Conservation (phyloP, 2,888 invertebrate genomes). For the Suillia variegata region DNA sequence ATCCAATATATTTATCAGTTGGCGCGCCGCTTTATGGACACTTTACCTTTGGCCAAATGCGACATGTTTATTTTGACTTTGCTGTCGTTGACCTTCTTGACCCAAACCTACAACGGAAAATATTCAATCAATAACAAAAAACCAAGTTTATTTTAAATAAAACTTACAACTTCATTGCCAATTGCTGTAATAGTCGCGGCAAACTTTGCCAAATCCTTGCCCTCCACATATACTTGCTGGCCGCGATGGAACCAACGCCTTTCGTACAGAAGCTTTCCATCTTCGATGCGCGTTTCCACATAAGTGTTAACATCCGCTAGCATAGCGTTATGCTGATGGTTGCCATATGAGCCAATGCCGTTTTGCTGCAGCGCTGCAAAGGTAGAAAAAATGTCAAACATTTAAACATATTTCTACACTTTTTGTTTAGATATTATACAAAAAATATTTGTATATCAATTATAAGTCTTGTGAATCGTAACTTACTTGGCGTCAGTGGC, state of each 20-base stretch:
- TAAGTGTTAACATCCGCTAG: slow-evolving; percentile 62
- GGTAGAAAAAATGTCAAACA: slow-evolving; percentile 31
- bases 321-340: slow-evolving; percentile 35
- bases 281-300: slow-evolving; percentile 88
- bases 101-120: slow-evolving; percentile 75
- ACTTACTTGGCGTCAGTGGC: slow-evolving; percentile 62
- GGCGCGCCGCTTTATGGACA: slow-evolving; percentile 84
- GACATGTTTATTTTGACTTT: slow-evolving; percentile 84
- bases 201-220: slow-evolving; percentile 82
- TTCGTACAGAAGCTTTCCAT: slow-evolving; percentile 92
- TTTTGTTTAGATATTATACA: slow-evolving; percentile 18
- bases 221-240: slow-evolving; percentile 90
- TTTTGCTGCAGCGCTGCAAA: slow-evolving; percentile 61
- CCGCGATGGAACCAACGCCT: slow-evolving; percentile 95
- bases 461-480: too few relatives aligned
- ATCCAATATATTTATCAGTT: slow-evolving; percentile 66
- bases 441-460: too few relatives aligned
- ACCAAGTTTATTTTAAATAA: too few relatives aligned
- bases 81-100: slow-evolving; percentile 79
- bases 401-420: slow-evolving; percentile 14
- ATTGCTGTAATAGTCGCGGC: slow-evolving; percentile 90
- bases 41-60: slow-evolving; percentile 85
- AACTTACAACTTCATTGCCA: slow-evolving; percentile 82
- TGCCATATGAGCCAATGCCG: slow-evolving; percentile 47
- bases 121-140: slow-evolving; percentile 25